A percentile compares a stretch with the other conserved stretches of the same genome.
phyloP scores from a whole-genome alignment of 1,140 invertebrate species.

The Aradophagus sp. region DNA sequence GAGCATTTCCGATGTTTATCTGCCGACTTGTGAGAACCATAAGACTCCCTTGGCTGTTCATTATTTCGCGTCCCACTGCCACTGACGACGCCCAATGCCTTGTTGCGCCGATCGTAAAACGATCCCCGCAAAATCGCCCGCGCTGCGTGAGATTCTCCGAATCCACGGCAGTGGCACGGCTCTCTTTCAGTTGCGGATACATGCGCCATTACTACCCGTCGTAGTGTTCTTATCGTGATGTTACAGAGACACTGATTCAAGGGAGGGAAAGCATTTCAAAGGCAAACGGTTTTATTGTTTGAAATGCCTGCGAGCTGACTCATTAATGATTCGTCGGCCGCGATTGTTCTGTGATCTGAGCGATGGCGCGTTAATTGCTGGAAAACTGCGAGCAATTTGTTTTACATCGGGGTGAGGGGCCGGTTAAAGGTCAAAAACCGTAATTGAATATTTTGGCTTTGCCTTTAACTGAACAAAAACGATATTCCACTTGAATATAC shows the following conservation, averaged over 20 bases:
- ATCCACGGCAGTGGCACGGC: slow-evolving; percentile 24
- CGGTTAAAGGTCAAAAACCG: too few relatives aligned
- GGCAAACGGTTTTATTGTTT: slow-evolving; percentile 36
- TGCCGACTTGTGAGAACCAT: slow-evolving; percentile 58
- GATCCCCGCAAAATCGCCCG: slow-evolving; percentile 53
- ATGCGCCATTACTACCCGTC: slow-evolving; percentile 53
- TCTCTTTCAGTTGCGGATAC: slow-evolving; percentile 52
- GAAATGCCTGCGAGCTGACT: slow-evolving; percentile 25
- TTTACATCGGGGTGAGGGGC: too few relatives aligned
- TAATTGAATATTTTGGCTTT: too few relatives aligned
- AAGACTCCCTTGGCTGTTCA: slow-evolving; percentile 40
- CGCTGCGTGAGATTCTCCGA: slow-evolving; percentile 55
- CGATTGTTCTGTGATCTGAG: too few relatives aligned
- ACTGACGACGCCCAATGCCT: slow-evolving; percentile 28
- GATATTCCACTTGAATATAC: too few relatives aligned
- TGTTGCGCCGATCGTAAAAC: slow-evolving; percentile 66
- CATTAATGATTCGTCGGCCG: slow-evolving; percentile 18
- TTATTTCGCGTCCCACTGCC: slow-evolving; percentile 54
- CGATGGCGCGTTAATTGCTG: too few relatives aligned
- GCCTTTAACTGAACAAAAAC: too few relatives aligned
- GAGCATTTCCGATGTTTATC: slow-evolving; percentile 63
- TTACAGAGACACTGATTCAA: slow-evolving; percentile 42
- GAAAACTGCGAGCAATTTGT: too few relatives aligned
- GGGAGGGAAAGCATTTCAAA: slow-evolving; percentile 40
- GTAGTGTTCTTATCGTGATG: slow-evolving; percentile 40